Conservation (phyloP, 1,140 invertebrate genomes). For the Drosophila takahashii region DNA sequence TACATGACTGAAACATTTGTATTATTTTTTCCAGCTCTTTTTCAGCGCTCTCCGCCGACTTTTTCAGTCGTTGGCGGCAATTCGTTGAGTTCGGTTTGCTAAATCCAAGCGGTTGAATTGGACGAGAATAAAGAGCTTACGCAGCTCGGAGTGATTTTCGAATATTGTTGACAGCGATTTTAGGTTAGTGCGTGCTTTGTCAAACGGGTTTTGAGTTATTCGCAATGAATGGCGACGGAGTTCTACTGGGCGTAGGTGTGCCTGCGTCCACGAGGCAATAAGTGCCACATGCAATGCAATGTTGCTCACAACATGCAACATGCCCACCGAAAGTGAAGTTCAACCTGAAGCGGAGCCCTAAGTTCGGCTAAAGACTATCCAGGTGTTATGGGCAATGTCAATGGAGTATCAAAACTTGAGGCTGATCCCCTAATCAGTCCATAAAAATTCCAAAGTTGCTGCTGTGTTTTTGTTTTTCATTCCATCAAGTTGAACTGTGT, state of each 20-base stretch:
- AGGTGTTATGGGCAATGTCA: conserved; percentile 29
- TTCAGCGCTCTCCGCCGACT: conserved; percentile 7
- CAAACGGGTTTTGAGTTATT: conserved; percentile 65
- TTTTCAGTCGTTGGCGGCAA: conserved; percentile 50
- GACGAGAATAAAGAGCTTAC: conserved; percentile 11
- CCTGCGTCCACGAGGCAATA: conserved; percentile 25
- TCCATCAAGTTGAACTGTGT: conserved; percentile 52
- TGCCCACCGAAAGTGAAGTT: conserved; percentile 58
- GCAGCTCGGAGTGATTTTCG: conserved; percentile 30
- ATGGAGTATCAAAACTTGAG: conserved; percentile 17
- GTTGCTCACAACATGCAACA: conserved; percentile 10
- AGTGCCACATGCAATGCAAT: conserved; percentile 40
- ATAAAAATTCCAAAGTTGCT: conserved; percentile 54
- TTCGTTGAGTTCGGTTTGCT: conserved; percentile 43
- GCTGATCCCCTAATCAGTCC: conserved; percentile 26
- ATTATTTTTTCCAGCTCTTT: conserved; percentile 5
- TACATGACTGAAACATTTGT: conserved; percentile 9
- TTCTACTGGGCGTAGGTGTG: conserved; percentile 33
- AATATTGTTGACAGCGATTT: conserved; percentile 53
- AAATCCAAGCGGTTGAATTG: conserved; percentile 11
- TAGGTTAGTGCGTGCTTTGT: conserved; percentile 67
- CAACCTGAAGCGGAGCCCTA: conserved; percentile 4
- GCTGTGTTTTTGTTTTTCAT: conserved; percentile 42
- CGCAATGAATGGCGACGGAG: conserved; percentile 34
- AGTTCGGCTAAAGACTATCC: neutral